Conservation (phyloP, 2,797 vertebrate genomes). For the Hypotaenidia philippensis region DNA sequence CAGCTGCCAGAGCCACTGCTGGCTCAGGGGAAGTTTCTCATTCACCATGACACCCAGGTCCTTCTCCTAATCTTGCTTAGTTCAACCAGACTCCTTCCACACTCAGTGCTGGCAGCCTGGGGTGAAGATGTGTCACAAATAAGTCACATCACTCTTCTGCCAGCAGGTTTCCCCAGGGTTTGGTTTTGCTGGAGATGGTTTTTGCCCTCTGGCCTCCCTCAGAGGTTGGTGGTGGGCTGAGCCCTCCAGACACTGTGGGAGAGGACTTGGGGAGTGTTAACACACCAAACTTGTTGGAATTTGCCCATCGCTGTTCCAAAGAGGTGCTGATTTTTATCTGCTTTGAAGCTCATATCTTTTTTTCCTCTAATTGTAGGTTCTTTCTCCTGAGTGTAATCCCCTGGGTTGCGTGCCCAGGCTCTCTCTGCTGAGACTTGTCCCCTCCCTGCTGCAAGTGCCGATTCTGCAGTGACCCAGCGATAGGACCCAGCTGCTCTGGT, state of each 20-base stretch:
- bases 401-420: rapidly evolving
- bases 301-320: rapidly evolving
- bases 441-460: rapidly evolving
- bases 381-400: too few species aligned
- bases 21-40: too few species aligned
- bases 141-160: neutral
- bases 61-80: neutral
- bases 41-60: too few species aligned
- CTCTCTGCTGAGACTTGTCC: neutral
- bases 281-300: rapidly evolving
- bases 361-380: too few species aligned
- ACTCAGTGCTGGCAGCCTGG: neutral
- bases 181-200: rapidly evolving
- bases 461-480: neutral
- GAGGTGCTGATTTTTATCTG: rapidly evolving
- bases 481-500: neutral
- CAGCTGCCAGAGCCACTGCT: too few species aligned
- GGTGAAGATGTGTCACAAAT: neutral
- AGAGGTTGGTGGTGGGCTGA: neutral
- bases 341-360: rapidly evolving
- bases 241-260: neutral
- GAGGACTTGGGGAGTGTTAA: neutral
- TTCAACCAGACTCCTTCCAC: neutral
- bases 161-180: rapidly evolving
- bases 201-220: neutral